Base-by-base conservation (phyloP, 2,113 vertebrate species). In the Triplophysa dalaica region DNA sequence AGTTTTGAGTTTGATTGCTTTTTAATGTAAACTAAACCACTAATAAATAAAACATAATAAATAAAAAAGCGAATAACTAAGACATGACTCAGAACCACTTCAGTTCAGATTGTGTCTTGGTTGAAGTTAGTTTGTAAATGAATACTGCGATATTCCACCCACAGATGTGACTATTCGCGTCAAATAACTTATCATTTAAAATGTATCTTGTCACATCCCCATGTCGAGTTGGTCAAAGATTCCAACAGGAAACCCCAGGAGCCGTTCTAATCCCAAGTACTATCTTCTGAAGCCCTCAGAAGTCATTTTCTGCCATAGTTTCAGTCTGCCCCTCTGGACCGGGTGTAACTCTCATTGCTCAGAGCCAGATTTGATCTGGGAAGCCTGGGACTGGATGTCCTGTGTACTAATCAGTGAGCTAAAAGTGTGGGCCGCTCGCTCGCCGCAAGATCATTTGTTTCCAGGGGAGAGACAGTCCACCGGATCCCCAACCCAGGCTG, bases 351-450 rank as follows among this genome's bases (percentile, higher is more conserved):
- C 56, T 58, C 52, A 21, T 72, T 58, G 69, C 69, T 41, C 69
- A 58, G 69, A 72, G 52, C 26, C 50, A 58, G 52, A 72, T 72
- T 58, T 72, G 52, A 72, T 72, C 69, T 14, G 52, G 50, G 52
- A 72, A 72, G 19, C 26, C 56, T 58, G 50, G 69, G 52, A 72
- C 52, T 58, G 69, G 19, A 72, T 72, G 69, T 58, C 19, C 52
- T 72, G 69, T 58, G 69, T 72, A 58, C 69, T 72, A 58, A 72
- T 72, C 69, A 72, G 69, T 29, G 48, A 58, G n/a, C 69, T 72
- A 72, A 72, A 72, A 72, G 52, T 70, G 69, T 72, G 52, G 69
- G 69, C 52, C 69, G 33, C 50, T 72, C 24, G 68, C 48, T 70
- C 9, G 1, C 24, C 12, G 48, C 24, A 2, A 70, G 52, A 72